Percentiles rank a stretch among this genome's conserved stretches.
These are phyloP conservation scores for Drosophila imparisetae DNA, from an alignment of 2,888 invertebrate genomes.

Conservation along the genomic window DNA sequence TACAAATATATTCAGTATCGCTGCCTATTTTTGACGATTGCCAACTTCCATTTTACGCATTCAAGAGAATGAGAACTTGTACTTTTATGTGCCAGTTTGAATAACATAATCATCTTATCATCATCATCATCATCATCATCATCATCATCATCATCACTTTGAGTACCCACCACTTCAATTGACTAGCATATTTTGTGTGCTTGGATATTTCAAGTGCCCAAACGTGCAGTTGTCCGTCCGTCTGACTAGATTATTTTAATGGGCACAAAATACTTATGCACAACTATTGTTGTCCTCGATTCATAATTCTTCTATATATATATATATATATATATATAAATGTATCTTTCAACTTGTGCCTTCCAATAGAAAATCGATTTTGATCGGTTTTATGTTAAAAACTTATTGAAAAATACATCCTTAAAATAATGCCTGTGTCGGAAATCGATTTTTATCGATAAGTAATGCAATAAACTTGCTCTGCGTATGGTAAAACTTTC, in stretches of 20 bases:
- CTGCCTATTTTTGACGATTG: not conserved
- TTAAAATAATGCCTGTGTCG: not conserved
- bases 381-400: not conserved
- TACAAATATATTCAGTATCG: not conserved
- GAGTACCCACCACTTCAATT: slow-evolving; percentile 18
- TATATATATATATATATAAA: not conserved
- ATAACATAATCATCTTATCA: slow-evolving; percentile 1
- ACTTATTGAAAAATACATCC: not conserved
- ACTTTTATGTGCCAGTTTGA: not conserved
- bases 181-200: slow-evolving; percentile 12
- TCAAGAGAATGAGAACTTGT: not conserved
- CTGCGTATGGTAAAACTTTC: no score
- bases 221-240: slow-evolving; percentile 5
- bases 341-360: not conserved
- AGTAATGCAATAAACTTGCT: not conserved
- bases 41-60: not conserved
- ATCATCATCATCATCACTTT: slow-evolving; percentile 14
- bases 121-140: slow-evolving; percentile 23
- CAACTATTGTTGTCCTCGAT: not conserved
- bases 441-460: not conserved
- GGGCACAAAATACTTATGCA: not conserved
- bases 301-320: not conserved
- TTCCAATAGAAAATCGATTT: not conserved
- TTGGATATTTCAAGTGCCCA: slow-evolving; percentile 22
- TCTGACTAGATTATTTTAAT: not conserved